Percentiles rank a stretch among this genome's conserved stretches.
Conservation (phyloP, 2,888 invertebrate genomes). For the Meiosimyza platycephala region DNA sequence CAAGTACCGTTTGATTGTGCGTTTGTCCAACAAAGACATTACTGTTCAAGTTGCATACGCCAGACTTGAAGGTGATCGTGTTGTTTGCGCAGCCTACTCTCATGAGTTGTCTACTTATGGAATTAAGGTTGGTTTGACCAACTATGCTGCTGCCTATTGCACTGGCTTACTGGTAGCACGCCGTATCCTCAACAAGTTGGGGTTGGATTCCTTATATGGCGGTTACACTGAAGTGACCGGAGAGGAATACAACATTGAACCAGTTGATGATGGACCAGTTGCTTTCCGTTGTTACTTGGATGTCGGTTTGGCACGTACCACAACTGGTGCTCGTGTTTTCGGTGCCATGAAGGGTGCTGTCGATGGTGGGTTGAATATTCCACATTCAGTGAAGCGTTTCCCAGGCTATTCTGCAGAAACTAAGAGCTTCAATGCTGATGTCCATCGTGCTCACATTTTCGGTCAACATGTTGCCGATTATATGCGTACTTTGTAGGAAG, state of each 20-base stretch:
- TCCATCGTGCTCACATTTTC: conserved; percentile 92
- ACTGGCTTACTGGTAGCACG: conserved; percentile 96
- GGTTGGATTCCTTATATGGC: conserved; percentile 87
- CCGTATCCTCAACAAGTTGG: conserved; percentile 90
- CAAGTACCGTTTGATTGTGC: conserved; percentile 97
- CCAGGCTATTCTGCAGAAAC: conserved; percentile 90
- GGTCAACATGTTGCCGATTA: conserved; percentile 97
- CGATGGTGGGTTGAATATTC: too few species aligned
- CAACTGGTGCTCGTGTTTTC: too few species aligned
- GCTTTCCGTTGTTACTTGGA: conserved; percentile 66
- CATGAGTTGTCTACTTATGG: conserved; percentile 97
- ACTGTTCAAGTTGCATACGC: conserved; percentile 98
- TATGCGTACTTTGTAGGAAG: conserved; percentile 92
- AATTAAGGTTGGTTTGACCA: conserved; percentile 96
- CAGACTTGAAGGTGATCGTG: conserved; percentile 97
- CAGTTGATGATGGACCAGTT: too few species aligned
- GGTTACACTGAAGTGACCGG: conserved; percentile 90
- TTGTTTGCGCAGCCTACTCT: conserved; percentile 96
- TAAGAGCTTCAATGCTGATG: conserved; percentile 94
- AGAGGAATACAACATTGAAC: too few species aligned
- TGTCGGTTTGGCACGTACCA: too few species aligned
- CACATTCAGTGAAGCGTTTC: conserved; percentile 87
- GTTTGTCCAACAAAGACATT: conserved; percentile 97
- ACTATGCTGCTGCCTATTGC: conserved; percentile 99
- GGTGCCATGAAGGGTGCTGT: too few species aligned